Conservation (phyloP, 2,888 invertebrate genomes). For the Drosophila cognata region DNA sequence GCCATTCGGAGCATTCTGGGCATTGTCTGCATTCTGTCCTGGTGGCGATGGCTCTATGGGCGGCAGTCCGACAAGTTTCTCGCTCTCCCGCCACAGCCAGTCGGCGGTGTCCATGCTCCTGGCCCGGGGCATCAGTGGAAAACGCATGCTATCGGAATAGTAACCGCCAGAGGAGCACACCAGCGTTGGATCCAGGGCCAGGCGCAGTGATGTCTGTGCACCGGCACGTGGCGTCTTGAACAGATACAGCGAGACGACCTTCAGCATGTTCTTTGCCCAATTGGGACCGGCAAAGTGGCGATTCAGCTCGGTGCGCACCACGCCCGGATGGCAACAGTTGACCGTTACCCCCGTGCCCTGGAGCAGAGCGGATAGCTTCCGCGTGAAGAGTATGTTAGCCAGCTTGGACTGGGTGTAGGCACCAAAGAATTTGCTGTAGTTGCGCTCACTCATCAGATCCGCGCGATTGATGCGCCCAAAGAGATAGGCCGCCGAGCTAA, state of each 20-base stretch:
- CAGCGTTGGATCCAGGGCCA: slow-evolving; percentile 83
- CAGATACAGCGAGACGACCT: slow-evolving; percentile 67
- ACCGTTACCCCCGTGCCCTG: slow-evolving; percentile 88
- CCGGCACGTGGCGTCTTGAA: slow-evolving; percentile 83
- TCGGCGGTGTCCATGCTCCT: slow-evolving; percentile 86
- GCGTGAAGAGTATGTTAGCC: slow-evolving; percentile 91
- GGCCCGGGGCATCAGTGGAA: slow-evolving; percentile 86
- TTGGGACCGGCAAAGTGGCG: slow-evolving; percentile 84
- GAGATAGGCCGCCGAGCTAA: slow-evolving; percentile 89
- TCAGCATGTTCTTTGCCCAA: slow-evolving; percentile 65
- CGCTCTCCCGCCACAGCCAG: slow-evolving; percentile 87
- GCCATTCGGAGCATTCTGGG: slow-evolving; percentile 4
- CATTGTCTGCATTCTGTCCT: slow-evolving; percentile 26
- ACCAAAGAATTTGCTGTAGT: slow-evolving; percentile 87
- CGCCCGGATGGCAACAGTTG: slow-evolving; percentile 90
- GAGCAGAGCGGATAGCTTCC: slow-evolving; percentile 88
- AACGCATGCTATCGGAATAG: slow-evolving; percentile 87
- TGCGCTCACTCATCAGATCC: slow-evolving; percentile 89
- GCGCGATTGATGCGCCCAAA: slow-evolving; percentile 89
- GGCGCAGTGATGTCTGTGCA: slow-evolving; percentile 82
- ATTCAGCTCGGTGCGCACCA: slow-evolving; percentile 90
- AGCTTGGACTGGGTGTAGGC: slow-evolving; percentile 92
- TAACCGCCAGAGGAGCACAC: slow-evolving; percentile 80
- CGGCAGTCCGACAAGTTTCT: slow-evolving; percentile 80
- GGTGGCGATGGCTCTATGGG: slow-evolving; percentile 45